Base-by-base conservation (phyloP, 2,113 vertebrate species). In the Elgaria multicarinata region DNA sequence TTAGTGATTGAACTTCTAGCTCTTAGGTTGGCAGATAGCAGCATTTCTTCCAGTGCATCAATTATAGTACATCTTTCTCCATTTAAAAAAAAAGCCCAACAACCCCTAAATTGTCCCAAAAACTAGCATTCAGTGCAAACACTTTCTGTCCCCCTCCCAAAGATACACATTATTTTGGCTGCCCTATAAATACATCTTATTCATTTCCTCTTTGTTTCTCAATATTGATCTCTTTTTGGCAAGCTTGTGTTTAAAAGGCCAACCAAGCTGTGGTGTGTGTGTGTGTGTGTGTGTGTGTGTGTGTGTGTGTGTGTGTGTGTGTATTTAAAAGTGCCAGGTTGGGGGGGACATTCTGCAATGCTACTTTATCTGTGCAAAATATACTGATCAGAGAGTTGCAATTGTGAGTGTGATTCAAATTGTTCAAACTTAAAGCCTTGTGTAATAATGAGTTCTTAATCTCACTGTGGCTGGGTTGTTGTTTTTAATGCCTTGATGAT, bases 401-500 rank as follows among this genome's bases (percentile, higher is more conserved):
- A 44, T 36, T 50, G 33, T 72, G 67, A 46, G 67, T 50, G 67
- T 53, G 22, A 72, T 85, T 85, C 46, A 71, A 55, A 72, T 85
- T 20, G 16, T 85, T 85, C 44, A 55, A 58, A 33, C 24, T 16
- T 88, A 28, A 87, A 69, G 46, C 10, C 46, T 31, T 53, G 33
- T 72, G 42, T 18, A 53, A 55, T 77, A 85, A 90, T 88, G 92
- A 55, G 85, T 89, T 72, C 66, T 36, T 36, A 79, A 90, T 79
- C n/a, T 77, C 88, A 0, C 88, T 0, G n/a, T n/a, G n/a, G n/a
- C n/a, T n/a, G n/a, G n/a, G n/a, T n/a, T n/a, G n/a, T n/a, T 86
- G 67, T 10, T 50, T 53, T 84, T 66, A 87, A 80, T n/a, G 90
- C 87, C 83, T 69, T 89, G 85, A 66, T 93, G 69, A 69, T 46